phyloP scores from a whole-genome alignment of 1,140 invertebrate genomes.

The Linepithema humile region DNA sequence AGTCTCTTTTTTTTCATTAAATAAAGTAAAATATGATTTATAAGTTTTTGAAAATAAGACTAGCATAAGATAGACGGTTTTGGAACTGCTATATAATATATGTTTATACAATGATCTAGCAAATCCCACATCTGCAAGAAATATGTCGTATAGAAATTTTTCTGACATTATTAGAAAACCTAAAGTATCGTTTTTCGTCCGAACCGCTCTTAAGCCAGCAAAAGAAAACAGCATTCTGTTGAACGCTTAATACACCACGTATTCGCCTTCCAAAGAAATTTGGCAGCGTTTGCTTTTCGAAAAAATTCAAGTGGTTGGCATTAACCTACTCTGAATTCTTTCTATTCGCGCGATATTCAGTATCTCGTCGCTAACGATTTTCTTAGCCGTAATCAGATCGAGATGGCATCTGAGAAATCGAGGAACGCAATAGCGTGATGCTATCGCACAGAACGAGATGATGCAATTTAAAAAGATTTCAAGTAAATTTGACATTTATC shows the following conservation, averaged over 20 bases:
- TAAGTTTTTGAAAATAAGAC: not conserved
- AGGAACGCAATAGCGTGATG: not conserved
- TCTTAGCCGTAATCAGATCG: not conserved
- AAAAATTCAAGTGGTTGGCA: slow-evolving; percentile 41
- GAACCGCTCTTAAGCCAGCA: not conserved
- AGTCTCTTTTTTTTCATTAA: no score
- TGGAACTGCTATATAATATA: not conserved
- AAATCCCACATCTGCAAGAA: not conserved
- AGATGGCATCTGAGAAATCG: not conserved
- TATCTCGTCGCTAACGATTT: not conserved
- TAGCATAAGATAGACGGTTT: not conserved
- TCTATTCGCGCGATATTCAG: not conserved
- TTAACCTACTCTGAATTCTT: not conserved
- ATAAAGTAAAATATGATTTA: no score
- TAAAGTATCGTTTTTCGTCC: not conserved
- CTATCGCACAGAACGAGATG: not conserved
- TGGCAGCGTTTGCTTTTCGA: slow-evolving; percentile 48
- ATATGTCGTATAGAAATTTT: not conserved
- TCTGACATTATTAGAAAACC: slow-evolving; percentile 24
- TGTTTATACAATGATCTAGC: not conserved
- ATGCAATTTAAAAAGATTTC: not conserved
- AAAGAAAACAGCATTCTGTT: slow-evolving; percentile 47
- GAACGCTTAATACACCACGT: slow-evolving; percentile 59
- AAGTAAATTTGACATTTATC: no score
- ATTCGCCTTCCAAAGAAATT: no score